Percentiles rank a stretch among this genome's conserved stretches.
phyloP scores from a whole-genome alignment of 1,140 invertebrate species.

The Asbolus verrucosus region DNA sequence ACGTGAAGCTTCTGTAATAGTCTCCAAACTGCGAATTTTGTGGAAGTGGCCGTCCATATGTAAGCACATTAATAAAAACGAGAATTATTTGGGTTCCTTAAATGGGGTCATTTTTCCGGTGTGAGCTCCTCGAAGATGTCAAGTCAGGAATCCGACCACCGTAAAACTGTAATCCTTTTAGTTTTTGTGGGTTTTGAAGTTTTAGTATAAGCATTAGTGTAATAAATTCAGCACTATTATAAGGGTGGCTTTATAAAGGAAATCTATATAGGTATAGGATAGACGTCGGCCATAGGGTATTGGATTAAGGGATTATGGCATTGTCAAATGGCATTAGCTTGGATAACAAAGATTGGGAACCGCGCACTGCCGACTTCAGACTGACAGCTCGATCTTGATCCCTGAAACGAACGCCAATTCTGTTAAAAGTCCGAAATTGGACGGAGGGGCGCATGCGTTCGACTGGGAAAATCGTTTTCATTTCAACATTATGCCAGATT shows the following conservation, averaged over 20 bases:
- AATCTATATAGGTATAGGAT: slow-evolving; percentile 47
- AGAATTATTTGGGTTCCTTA: slow-evolving; percentile 1
- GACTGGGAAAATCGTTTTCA: slow-evolving; percentile 5
- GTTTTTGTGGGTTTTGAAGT: slow-evolving; percentile 32
- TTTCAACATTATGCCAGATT: slow-evolving; percentile 15
- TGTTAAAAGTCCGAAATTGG: slow-evolving; percentile 30
- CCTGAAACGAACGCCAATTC: slow-evolving; percentile 41
- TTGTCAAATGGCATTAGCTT: slow-evolving; percentile 53
- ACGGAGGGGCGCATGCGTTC: slow-evolving; percentile 5
- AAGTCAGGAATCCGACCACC: slow-evolving; percentile 11
- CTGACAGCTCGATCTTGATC: slow-evolving; percentile 42
- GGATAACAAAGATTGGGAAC: slow-evolving; percentile 54
- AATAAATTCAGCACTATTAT: slow-evolving; percentile 43
- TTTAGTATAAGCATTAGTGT: slow-evolving; percentile 10
- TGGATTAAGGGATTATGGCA: slow-evolving; percentile 53
- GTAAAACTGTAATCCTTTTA: slow-evolving; percentile 35
- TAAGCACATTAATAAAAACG: slow-evolving; percentile 10
- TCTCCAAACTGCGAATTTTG: too few relatives aligned
- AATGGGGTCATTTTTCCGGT: slow-evolving; percentile 12
- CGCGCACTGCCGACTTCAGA: slow-evolving; percentile 32
- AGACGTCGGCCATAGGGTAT: slow-evolving; percentile 51
- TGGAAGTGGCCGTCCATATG: not conserved
- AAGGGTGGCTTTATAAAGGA: slow-evolving; percentile 44
- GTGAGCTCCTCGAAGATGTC: slow-evolving; percentile 14
- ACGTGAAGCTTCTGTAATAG: too few relatives aligned